Base-by-base conservation (phyloP, 2,888 invertebrate genomes). In the Gonocerus acuteangulatus region DNA sequence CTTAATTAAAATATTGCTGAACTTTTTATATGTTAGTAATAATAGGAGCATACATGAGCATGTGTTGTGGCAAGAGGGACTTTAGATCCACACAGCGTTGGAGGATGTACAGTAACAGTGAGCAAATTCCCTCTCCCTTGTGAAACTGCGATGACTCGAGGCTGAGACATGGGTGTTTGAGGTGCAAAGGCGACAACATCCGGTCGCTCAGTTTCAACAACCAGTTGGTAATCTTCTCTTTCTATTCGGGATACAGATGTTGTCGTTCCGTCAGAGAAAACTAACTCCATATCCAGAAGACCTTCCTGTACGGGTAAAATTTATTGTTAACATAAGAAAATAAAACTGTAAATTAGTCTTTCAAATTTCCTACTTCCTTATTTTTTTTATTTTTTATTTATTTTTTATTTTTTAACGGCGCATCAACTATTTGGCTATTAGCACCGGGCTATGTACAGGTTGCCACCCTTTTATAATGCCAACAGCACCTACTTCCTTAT, bases 121-220 rank as follows among this genome's bases (percentile, higher is more conserved):
- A 66, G 61, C 1, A 95, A 78, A 74, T 94, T 91, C 0, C 95
- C 95, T 69, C 86, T 70, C 65, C 92, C 92, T 77, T 93, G 91
- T 34, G 93, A 93, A 27, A 95, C 89, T n/a, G 95, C 95, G 67
- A 95, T 94, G 49, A 96, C 93, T 48, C 94, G 80, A 0, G 95
- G 95, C 76, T 93, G 91, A 69, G 85, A 85, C 0, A 90, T 90
- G 0, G 90, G 89, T 39, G 89, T 81, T 87, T 90, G 89, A 16
- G 92, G 90, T 0, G 93, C 90, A 72, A 94, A 89, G 2, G 93
- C 94, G 7, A 95, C 92, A 1, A 95, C 89, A 70, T 91, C 91
- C 0, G 89, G 87, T 73, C 94, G 91, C 60, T 91, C 77, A 69
- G 93, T 92, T 73, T 92, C 90, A 16, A 95, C 92, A 13, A 89